Percentiles rank a stretch among this genome's conserved stretches.
phyloP scores from a whole-genome alignment of 1,140 invertebrate genomes.

The Drosophila athabasca region DNA sequence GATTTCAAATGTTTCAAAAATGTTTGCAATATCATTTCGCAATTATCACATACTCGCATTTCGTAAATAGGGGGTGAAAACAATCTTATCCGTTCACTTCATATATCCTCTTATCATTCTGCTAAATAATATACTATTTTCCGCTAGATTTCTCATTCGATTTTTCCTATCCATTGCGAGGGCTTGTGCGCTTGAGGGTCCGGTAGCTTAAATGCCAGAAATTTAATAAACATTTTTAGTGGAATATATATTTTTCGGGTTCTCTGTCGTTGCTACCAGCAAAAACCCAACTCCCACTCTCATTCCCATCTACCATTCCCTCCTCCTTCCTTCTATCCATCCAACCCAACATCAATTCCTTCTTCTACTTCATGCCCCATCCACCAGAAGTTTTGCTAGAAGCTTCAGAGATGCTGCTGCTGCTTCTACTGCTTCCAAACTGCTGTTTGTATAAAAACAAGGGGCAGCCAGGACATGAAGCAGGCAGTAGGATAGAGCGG shows the following conservation, averaged over 20 bases:
- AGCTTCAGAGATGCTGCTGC: slow-evolving; percentile 26
- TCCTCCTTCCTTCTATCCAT: slow-evolving; percentile 27
- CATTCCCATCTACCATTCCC: too few species aligned
- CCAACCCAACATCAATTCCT: slow-evolving; percentile 50
- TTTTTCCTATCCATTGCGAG: slow-evolving; percentile 38
- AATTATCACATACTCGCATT: background rate
- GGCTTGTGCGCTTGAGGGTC: slow-evolving; percentile 46
- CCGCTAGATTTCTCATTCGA: slow-evolving; percentile 34
- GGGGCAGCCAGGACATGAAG: slow-evolving; percentile 28
- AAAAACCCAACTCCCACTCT: background rate
- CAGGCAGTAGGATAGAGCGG: slow-evolving; percentile 41
- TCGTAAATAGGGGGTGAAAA: background rate
- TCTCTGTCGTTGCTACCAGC: slow-evolving; percentile 39
- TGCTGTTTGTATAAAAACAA: slow-evolving; percentile 74
- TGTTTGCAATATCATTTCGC: slow-evolving; percentile 1
- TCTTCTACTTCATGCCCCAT: slow-evolving; percentile 16
- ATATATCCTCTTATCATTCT: too few species aligned
- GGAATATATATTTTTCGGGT: slow-evolving; percentile 67
- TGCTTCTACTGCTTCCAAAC: slow-evolving; percentile 24
- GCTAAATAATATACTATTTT: background rate
- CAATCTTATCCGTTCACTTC: too few species aligned
- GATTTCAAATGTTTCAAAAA: background rate
- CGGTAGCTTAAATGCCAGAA: slow-evolving; percentile 76
- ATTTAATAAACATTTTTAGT: slow-evolving; percentile 80
- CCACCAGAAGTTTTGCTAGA: slow-evolving; percentile 46